Evolutionary conservation across 2,888 invertebrate genomes (phyloP).

Genomic region (Tetanocera ferruginea): DNA sequence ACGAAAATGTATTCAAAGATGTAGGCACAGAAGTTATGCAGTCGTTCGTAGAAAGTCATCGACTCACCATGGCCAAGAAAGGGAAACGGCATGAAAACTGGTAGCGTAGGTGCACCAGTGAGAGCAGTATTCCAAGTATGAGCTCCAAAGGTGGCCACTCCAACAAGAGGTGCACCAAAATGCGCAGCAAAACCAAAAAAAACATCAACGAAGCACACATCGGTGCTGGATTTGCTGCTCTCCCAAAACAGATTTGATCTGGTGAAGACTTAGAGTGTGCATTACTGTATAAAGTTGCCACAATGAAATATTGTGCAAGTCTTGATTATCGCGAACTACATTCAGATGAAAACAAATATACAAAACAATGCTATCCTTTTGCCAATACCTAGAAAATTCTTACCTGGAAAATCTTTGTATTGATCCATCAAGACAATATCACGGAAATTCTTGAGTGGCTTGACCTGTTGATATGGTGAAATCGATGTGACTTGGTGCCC

Average conservation of each 20-base stretch:
- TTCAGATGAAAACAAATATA: neutral
- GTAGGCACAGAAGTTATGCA: slow-evolving; percentile 53
- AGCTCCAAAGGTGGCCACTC: slow-evolving; percentile 61
- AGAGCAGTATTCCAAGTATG: slow-evolving; percentile 54
- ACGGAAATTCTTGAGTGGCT: slow-evolving; percentile 59
- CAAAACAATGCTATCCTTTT: too few relatives aligned
- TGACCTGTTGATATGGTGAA: slow-evolving; percentile 60
- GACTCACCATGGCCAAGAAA: slow-evolving; percentile 52
- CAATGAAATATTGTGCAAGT: slow-evolving; percentile 1
- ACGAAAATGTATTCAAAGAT: slow-evolving; percentile 46
- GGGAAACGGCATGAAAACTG: slow-evolving; percentile 53
- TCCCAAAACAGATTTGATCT: slow-evolving; percentile 50
- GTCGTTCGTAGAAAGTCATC: slow-evolving; percentile 60
- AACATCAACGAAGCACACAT: slow-evolving; percentile 67
- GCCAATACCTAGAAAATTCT: too few relatives aligned
- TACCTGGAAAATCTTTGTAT: slow-evolving; percentile 37
- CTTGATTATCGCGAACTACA: slow-evolving; percentile 56
- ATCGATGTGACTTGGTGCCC: slow-evolving; percentile 68
- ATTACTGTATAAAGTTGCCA: slow-evolving; percentile 13
- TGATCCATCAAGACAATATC: slow-evolving; percentile 49
- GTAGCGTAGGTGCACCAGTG: slow-evolving; percentile 52
- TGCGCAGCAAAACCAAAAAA: slow-evolving; percentile 63
- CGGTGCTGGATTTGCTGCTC: slow-evolving; percentile 52
- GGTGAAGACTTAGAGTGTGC: slow-evolving; percentile 50
- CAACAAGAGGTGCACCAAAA: slow-evolving; percentile 64